Evolutionary conservation across 2,113 vertebrate genomes (phyloP).

Genomic region (Symphodus melops): DNA sequence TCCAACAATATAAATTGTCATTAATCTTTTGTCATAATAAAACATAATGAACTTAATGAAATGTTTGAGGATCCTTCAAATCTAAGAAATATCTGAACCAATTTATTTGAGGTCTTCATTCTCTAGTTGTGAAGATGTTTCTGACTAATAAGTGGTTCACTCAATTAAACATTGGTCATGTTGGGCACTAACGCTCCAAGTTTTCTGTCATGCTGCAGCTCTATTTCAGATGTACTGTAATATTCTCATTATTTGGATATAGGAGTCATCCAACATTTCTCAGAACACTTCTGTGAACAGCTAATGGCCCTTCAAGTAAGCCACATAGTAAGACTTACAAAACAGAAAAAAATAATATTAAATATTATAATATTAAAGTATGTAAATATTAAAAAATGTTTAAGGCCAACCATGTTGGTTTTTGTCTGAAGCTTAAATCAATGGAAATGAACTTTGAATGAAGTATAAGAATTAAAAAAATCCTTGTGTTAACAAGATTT

Average conservation of each 20-base stretch:
- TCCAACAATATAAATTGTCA: too few relatives aligned
- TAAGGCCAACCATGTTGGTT: not conserved
- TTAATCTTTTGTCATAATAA: too few relatives aligned
- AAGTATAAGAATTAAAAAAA: constrained; percentile 15
- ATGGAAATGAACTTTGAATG: not conserved
- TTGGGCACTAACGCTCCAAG: not conserved
- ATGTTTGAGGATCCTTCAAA: not conserved
- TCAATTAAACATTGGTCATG: too few relatives aligned
- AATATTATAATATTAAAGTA: too few relatives aligned
- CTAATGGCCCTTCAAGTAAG: constrained; percentile 3
- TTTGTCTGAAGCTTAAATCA: constrained; percentile 18
- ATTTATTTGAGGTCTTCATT: too few relatives aligned
- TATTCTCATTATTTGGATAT: not conserved
- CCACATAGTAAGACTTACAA: not conserved
- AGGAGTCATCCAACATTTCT: not conserved
- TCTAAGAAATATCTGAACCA: not conserved
- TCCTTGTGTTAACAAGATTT: constrained; percentile 14
- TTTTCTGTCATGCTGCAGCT: not conserved
- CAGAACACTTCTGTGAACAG: too few relatives aligned
- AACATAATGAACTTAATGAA: too few relatives aligned
- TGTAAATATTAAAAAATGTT: not conserved
- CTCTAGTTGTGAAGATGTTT: too few relatives aligned
- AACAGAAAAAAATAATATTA: constrained; percentile 1
- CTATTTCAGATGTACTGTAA: not conserved
- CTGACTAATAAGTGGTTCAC: too few relatives aligned